Base-by-base conservation (phyloP, 1,140 invertebrate genomes). In the Episyrphus balteatus region DNA sequence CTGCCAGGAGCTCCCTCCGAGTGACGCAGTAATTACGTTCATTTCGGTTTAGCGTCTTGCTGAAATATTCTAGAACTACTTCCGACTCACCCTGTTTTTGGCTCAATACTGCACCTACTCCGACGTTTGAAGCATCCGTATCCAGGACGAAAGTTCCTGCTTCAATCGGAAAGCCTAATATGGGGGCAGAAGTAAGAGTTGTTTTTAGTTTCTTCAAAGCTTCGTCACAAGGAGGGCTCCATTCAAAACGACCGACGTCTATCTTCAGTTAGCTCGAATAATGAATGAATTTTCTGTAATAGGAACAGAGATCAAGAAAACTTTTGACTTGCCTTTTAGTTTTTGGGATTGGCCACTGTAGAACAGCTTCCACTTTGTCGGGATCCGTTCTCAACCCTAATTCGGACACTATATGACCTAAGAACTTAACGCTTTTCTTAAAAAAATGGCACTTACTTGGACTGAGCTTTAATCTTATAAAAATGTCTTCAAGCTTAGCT, bases 41-140 rank as follows among this genome's bases (percentile, higher is more conserved):
- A 57, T 11, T 68, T 68, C 55, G 71, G 68, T 3, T 54, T 33
- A 42, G 30, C 46, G 51, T 61, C 55, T 38, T 61, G 47, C 50
- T 55, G 44, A 26, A 62, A 47, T 14, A 77, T 41, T 8, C 50
- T 12, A 59, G 46, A 18, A 54, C 51, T 43, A 42, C 44, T 36
- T 59, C 51, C 36, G 47, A 41, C 2, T 50, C n/a, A n/a, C n/a
- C n/a, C 50, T 49, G 53, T 11, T 51, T 17, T 37, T 61, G 55
- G 2, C 50, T 55, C 10, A 61, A 37, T 3, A 59, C 49, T 15
- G 17, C 51, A 6, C 55, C 55, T 8, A 52, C 18, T 5, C 44
- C 53, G 18, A 32, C 15, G n/a, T 52, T 54, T 11, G 54, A 54
- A 8, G 54, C 50, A 51, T 60, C 56, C 0, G 54, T 56, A 42